A percentile compares a stretch with the other conserved stretches of the same genome.
Evolutionary conservation across 2,113 vertebrate species (phyloP).

Genomic region (Typhlomys cinereus): DNA sequence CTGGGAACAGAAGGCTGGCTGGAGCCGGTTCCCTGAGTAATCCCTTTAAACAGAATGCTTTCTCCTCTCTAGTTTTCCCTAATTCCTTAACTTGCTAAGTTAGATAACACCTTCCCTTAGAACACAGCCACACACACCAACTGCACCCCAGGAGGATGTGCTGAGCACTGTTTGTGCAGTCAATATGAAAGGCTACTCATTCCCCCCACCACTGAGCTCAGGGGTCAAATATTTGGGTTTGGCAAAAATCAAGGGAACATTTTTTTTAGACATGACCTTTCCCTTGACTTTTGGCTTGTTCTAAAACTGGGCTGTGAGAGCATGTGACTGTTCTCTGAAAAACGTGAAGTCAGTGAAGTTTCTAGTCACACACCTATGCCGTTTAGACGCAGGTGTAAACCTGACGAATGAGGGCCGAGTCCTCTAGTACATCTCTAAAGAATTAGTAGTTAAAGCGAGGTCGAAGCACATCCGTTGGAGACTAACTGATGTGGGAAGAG

Average conservation of each 20-base stretch:
- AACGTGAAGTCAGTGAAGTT: neutral
- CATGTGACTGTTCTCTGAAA: neutral
- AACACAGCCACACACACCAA: neutral
- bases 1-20: neutral
- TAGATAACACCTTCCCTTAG: neutral
- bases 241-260: slow-evolving; percentile 46
- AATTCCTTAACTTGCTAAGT: slow-evolving; percentile 12
- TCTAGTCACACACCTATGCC: too few relatives aligned
- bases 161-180: slow-evolving; percentile 15
- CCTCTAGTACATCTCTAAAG: too few relatives aligned
- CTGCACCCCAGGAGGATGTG: neutral
- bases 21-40: neutral
- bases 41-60: neutral
- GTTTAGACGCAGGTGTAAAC: too few relatives aligned
- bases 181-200: neutral
- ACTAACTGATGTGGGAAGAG: too few relatives aligned
- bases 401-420: too few relatives aligned
- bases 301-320: slow-evolving; percentile 45
- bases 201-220: neutral
- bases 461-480: too few relatives aligned
- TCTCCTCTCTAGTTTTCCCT: neutral
- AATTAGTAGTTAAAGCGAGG: too few relatives aligned
- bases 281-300: slow-evolving; percentile 56
- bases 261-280: slow-evolving; percentile 54
- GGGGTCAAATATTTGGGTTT: slow-evolving; percentile 55